Conservation (phyloP, 2,113 vertebrate species). For the Silurus meridionalis region DNA sequence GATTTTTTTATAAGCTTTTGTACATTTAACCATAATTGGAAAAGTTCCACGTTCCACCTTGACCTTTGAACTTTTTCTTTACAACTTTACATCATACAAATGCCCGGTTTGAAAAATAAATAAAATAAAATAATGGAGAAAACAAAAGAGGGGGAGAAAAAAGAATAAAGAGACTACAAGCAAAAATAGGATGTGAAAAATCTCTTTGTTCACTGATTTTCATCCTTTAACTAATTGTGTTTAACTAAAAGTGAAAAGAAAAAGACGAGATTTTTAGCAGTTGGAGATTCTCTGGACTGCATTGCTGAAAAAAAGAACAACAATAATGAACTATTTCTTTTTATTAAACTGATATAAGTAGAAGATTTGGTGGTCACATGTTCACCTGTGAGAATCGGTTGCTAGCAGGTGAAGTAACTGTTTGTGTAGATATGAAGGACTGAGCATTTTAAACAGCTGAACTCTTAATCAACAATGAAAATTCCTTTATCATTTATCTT, state of each 20-base stretch:
- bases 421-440: not conserved
- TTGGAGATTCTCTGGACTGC: too few species aligned
- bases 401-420: not conserved
- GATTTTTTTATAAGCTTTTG: not conserved
- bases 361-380: not conserved
- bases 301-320: too few species aligned
- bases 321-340: too few species aligned
- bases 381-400: not conserved
- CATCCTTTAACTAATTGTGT: too few species aligned
- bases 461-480: not conserved
- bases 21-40: not conserved
- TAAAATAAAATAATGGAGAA: constrained; percentile 7
- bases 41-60: not conserved
- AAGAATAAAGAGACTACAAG: constrained; percentile 31
- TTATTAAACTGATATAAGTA: too few species aligned
- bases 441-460: not conserved
- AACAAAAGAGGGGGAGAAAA: constrained; percentile 3
- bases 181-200: constrained; percentile 42
- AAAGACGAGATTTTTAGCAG: too few species aligned
- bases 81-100: not conserved
- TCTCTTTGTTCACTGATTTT: too few species aligned
- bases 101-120: not conserved
- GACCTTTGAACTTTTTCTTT: not conserved
- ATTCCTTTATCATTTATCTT: not conserved
- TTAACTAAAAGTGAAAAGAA: too few species aligned